Conservation (phyloP, 2,888 invertebrate species). For the Frankliniella fusca region DNA sequence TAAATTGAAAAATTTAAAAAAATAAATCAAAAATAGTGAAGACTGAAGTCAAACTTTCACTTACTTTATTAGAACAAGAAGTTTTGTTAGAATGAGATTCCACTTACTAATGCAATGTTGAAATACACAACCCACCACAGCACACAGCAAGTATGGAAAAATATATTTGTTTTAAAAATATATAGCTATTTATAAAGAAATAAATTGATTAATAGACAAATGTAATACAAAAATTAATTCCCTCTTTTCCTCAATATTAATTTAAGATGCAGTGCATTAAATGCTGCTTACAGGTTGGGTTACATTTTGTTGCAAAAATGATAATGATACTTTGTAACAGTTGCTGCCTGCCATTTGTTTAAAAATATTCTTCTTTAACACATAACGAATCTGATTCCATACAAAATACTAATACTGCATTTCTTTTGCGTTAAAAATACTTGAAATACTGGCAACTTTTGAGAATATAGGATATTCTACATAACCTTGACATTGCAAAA, state of each 20-base stretch:
- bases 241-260: not conserved
- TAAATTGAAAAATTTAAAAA: not conserved
- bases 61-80: no score
- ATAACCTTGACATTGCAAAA: not conserved
- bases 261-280: not conserved
- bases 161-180: no score
- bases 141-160: no score
- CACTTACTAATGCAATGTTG: no score
- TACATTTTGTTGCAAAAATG: not conserved
- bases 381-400: not conserved
- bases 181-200: not conserved
- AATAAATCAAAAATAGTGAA: no score
- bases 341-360: not conserved
- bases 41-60: no score
- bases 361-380: not conserved
- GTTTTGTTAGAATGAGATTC: no score
- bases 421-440: not conserved
- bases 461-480: not conserved
- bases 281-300: not conserved
- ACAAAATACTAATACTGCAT: not conserved
- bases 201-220: not conserved
- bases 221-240: not conserved
- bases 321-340: not conserved
- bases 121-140: no score
- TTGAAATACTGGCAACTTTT: not conserved